Base-by-base conservation (phyloP, 2,888 invertebrate genomes). In the Protodeltote pygarga region DNA sequence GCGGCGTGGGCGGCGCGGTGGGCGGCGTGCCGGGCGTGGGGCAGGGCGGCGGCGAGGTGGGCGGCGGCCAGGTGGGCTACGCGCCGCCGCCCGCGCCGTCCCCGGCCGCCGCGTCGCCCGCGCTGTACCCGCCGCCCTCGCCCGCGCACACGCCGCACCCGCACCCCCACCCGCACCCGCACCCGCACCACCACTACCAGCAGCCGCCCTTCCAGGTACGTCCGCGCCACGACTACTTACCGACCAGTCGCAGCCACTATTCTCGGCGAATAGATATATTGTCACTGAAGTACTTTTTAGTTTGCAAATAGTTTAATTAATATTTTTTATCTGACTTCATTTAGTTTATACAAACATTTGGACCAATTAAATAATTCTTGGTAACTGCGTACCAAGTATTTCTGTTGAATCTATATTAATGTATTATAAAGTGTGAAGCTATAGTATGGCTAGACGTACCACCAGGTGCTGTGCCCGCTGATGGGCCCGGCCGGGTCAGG, bases 91-190 rank as follows among this genome's bases (percentile, higher is more conserved):
- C 83, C 38, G 81, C 90, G 42, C 85, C 89, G 1, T 84, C 87
- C 5, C 89, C 92, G 17, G 88, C 89, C 8, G 84, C 90, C 70
- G 86, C 89, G 14, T 89, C 91, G 1, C 90, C 89, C 73, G 89
- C 89, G 73, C 87, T 89, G 2, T 88, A 88, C 83, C 89, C 89
- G 76, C 90, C 91, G 66, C 90, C 89, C n/a, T 89, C 87, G 60
- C 89, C 90, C 57, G 89, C 89, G 73, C 91, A 87, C 86, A 87
- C 89, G 71, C 89, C 89, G 60, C 89, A 89, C 76, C 83, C 83
- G 33, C 89, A 85, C 73, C 83, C 59, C 28, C 86, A 85, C 60
- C 78, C 47, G 17, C 78, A 77, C 48, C 67, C 63, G 11, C 77
- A 74, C 23, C 81, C 78, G 28, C 79, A 82, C 48, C 83, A 88